phyloP scores from a whole-genome alignment of 2,113 vertebrate genomes.

The Dasypus novemcinctus region DNA sequence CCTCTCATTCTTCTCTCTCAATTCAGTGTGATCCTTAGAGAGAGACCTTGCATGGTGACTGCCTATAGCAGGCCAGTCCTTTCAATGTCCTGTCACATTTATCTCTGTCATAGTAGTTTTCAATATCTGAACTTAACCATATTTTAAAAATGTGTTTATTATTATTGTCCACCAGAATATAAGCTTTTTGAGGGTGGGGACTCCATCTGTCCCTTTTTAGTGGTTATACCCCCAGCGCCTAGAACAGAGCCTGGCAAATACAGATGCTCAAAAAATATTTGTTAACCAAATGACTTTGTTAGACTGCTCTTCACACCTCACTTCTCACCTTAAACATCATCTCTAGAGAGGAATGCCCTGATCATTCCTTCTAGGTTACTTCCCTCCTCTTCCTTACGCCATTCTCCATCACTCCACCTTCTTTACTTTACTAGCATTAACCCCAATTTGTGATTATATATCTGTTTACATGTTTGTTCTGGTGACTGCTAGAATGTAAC shows the following conservation, averaged over 20 bases:
- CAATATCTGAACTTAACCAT: neutral
- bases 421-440: neutral
- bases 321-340: slow-evolving; percentile 1
- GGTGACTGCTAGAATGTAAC: neutral
- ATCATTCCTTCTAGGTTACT: neutral
- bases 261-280: neutral
- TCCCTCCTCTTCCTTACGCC: neutral
- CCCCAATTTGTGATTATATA: neutral
- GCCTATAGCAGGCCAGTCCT: neutral
- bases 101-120: neutral
- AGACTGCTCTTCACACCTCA: neutral
- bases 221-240: neutral
- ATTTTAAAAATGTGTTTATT: neutral
- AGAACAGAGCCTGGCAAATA: slow-evolving; percentile 8
- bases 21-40: neutral
- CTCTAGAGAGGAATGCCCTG: neutral
- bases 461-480: neutral
- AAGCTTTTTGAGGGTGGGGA: neutral
- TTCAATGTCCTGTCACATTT: neutral
- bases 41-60: neutral
- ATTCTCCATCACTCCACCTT: neutral
- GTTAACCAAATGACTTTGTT: slow-evolving; percentile 14
- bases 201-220: neutral
- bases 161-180: neutral
- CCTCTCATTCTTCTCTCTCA: neutral